Evolutionary conservation across 2,113 vertebrate genomes (phyloP).

Genomic region (Agapornis roseicollis): DNA sequence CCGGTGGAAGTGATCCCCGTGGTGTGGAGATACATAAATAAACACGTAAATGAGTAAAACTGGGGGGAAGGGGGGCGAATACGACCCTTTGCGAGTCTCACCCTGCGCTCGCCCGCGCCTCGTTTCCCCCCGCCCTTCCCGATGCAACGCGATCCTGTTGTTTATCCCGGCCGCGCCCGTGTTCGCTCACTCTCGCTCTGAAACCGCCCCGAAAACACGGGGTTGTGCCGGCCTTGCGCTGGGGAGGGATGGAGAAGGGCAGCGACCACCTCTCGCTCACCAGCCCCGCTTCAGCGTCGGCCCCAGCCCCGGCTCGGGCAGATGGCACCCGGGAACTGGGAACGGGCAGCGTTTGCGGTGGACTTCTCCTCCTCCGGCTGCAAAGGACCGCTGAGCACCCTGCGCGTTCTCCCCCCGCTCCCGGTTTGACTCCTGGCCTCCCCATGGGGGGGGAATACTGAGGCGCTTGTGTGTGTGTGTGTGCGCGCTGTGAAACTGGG

Average conservation of each 20-base stretch:
- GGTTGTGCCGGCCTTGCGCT: not conserved
- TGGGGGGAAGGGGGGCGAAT: not conserved
- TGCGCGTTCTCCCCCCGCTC: not conserved
- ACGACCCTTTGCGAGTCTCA: not conserved
- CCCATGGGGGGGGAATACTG: not conserved
- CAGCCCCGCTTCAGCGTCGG: no score
- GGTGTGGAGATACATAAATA: not conserved
- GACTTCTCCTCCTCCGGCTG: not conserved
- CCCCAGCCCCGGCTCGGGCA: not conserved
- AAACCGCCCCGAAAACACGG: not conserved
- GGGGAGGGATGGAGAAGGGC: not conserved
- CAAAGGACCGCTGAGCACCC: not conserved
- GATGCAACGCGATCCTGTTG: conserved; percentile 12
- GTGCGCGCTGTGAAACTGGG: not conserved
- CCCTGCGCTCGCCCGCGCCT: not conserved
- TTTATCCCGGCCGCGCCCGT: not conserved
- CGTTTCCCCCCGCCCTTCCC: not conserved
- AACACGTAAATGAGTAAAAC: not conserved
- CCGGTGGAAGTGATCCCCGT: not conserved
- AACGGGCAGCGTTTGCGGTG: no score
- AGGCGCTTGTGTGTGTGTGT: no score
- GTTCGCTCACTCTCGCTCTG: not conserved
- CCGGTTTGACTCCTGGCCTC: not conserved
- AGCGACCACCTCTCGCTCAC: no score
- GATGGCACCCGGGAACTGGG: not conserved